phyloP scores from a whole-genome alignment of 2,113 vertebrate genomes.

The Cettia cetti region DNA sequence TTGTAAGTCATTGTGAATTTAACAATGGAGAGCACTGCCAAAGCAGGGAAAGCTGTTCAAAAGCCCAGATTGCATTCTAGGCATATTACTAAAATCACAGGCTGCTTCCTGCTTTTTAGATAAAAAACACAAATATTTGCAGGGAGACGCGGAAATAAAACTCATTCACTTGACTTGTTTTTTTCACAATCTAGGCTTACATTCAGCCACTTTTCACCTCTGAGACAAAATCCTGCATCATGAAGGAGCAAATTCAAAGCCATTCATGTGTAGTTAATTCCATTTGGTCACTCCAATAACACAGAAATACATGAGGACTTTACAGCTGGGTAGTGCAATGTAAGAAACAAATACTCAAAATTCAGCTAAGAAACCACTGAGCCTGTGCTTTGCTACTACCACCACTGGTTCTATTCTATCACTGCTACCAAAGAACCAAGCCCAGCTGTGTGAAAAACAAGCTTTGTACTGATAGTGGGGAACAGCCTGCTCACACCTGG shows the following conservation, averaged over 20 bases:
- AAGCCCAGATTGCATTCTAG: neutral
- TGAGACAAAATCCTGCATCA: neutral
- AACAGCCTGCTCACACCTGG: neutral
- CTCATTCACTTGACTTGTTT: neutral
- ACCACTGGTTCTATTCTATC: neutral
- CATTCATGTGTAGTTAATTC: neutral
- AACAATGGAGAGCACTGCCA: neutral
- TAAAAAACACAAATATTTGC: neutral
- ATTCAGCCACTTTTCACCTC: neutral
- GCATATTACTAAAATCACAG: neutral
- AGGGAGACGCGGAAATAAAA: neutral
- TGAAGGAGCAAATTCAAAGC: neutral
- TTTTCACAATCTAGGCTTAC: neutral
- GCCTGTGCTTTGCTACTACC: neutral
- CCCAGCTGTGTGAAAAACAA: neutral
- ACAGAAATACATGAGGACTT: neutral
- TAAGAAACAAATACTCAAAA: neutral
- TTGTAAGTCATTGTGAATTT: neutral
- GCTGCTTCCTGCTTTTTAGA: neutral
- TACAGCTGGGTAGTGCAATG: neutral
- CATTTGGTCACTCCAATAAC: neutral
- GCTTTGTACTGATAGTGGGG: neutral
- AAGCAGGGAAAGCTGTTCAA: neutral
- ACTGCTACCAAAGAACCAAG: neutral
- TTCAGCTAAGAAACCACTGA: neutral